Evolutionary conservation across 2,888 invertebrate genomes (phyloP), one percentile per base, ranked within the genome.

Genomic region (Hypomecis atomaria): DNA sequence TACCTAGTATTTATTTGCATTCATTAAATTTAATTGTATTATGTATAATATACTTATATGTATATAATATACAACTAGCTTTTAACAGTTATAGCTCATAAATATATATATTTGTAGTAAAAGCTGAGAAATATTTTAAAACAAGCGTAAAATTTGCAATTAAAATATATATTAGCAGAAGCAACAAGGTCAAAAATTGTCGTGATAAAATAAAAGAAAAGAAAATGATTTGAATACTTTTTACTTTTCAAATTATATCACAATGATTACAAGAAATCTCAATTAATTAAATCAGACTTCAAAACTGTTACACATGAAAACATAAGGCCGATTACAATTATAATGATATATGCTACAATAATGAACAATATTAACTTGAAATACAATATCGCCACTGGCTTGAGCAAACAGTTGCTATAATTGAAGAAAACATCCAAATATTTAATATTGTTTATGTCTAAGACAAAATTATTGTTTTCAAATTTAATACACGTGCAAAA

Each of bases 341-440:
- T 40, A 54, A 45, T 53, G 38, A 49, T 38, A 48, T 48, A 60
- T 36, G 11, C 40, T 34, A 58, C 9, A 43, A 47, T 52, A 60
- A 42, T 43, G 48, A 65, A 65, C 43, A 57, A 43, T 70, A 72
- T 23, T 23, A 63, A 66, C 65, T 59, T 70, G 72, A 70, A 66
- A 73, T 74, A 76, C 60, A 72, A 73, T 73, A 80, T 74, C 77
- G 76, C 81, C 77, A 79, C 70, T 70, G 72, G 73, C 72, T 91
- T 92, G 91, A 92, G 91, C 91, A 91, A 91, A 84, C 73, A 76
- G 84, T 89, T 88, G 84, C 85, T 72, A 76, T 86, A 85, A 85
- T 87, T 87, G 84, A 84, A 79, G 68, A 78, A 81, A 84, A 83
- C 73, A 73, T 71, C 73, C 73, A 76, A 82, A 70, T 80, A 73